These are phyloP conservation scores for Aegotheles bennettii DNA, from an alignment of 2,113 vertebrate species.

Conservation along the genomic window DNA sequence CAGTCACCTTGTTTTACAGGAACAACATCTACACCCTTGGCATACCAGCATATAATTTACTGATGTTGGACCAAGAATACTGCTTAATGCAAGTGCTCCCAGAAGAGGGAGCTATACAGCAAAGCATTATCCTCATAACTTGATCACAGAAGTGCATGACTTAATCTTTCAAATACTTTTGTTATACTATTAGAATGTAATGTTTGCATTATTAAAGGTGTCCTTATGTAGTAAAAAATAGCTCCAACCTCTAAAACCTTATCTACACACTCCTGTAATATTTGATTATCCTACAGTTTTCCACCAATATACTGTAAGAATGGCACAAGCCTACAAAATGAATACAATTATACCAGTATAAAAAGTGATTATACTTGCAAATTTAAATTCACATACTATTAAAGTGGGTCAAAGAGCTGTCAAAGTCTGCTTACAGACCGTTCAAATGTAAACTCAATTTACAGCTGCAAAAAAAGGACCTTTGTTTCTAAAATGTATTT, in stretches of 20 bases:
- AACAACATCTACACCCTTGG: neutral
- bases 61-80: neutral
- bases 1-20: neutral
- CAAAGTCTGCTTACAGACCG: neutral
- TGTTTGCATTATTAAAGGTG: neutral
- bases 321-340: neutral
- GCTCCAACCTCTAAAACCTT: neutral
- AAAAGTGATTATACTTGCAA: neutral
- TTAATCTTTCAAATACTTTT: neutral
- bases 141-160: neutral
- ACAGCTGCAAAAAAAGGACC: neutral
- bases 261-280: neutral
- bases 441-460: neutral
- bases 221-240: neutral
- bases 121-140: neutral
- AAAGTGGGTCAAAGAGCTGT: neutral
- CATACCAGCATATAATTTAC: neutral
- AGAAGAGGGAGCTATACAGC: slow-evolving; percentile 51
- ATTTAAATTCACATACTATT: neutral
- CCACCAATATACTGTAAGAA: neutral
- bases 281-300: neutral
- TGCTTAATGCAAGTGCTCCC: neutral
- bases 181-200: neutral
- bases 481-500: neutral
- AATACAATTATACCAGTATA: neutral